These are phyloP conservation scores for Cynopterus brachyotis DNA, from an alignment of 2,113 vertebrate species.

Conservation along the genomic window DNA sequence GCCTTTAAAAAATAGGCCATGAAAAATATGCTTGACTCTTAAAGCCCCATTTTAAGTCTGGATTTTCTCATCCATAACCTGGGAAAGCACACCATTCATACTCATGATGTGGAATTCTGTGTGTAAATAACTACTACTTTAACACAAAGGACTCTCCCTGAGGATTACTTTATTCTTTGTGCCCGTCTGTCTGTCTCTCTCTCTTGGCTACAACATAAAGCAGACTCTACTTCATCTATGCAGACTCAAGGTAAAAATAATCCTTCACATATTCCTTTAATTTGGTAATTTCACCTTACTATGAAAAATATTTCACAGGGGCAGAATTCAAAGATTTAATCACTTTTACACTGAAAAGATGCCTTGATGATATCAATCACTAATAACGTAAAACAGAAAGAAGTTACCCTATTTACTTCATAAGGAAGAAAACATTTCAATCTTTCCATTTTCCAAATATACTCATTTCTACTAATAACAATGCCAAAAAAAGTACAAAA, in stretches of 20 bases:
- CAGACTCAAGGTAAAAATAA: slow-evolving; percentile 61
- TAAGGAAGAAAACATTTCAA: not conserved
- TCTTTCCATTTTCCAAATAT: slow-evolving; percentile 2
- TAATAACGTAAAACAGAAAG: slow-evolving; percentile 1
- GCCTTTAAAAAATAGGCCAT: slow-evolving; percentile 77
- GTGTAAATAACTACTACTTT: slow-evolving; percentile 72
- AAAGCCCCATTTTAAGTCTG: slow-evolving; percentile 73
- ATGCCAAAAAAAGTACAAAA: slow-evolving; percentile 3
- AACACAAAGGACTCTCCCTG: slow-evolving; percentile 65
- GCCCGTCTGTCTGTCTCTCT: slow-evolving; percentile 22
- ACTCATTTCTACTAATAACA: not conserved
- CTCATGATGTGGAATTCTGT: slow-evolving; percentile 62
- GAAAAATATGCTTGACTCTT: slow-evolving; percentile 78
- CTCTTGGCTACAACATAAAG: slow-evolving; percentile 65
- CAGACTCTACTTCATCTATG: slow-evolving; percentile 66
- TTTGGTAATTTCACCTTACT: slow-evolving; percentile 49
- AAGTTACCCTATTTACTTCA: not conserved
- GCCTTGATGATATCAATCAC: not conserved
- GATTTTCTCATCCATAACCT: slow-evolving; percentile 80
- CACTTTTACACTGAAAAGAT: slow-evolving; percentile 32
- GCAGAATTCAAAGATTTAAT: slow-evolving; percentile 1
- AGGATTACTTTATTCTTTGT: slow-evolving; percentile 67
- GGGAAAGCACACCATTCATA: slow-evolving; percentile 66
- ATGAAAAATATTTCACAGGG: slow-evolving; percentile 21
- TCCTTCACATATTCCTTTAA: slow-evolving; percentile 71